Conservation (phyloP, 1,140 invertebrate genomes). For the Atta colombica region DNA sequence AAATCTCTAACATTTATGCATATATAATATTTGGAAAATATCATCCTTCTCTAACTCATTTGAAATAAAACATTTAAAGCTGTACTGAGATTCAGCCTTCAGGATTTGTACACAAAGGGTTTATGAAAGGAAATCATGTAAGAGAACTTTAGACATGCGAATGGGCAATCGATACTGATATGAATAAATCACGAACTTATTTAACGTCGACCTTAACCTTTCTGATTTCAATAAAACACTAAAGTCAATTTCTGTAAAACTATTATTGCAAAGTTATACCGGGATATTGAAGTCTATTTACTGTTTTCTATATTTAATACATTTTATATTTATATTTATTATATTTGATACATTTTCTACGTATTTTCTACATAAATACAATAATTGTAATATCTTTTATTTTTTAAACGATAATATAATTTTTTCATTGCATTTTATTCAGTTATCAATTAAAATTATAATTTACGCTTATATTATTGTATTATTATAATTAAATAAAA, state of each 20-base stretch:
- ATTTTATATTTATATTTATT: too few species aligned
- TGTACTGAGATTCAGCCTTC: conserved; percentile 49
- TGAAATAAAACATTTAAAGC: too few species aligned
- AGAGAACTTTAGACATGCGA: not conserved
- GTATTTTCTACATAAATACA: not conserved
- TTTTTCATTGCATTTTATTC: not conserved
- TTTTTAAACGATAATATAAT: not conserved
- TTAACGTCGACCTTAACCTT: conserved; percentile 46
- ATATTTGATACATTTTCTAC: not conserved
- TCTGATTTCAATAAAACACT: not conserved
- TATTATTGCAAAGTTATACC: not conserved
- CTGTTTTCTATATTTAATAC: not conserved
- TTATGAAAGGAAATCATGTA: not conserved
- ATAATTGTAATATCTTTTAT: not conserved
- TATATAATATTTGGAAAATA: conserved; percentile 72
- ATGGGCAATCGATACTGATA: conserved; percentile 53
- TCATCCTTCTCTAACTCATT: conserved; percentile 50
- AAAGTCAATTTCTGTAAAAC: not conserved
- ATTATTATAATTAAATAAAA: too few species aligned
- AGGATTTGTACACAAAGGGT: conserved; percentile 54
- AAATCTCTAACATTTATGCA: not conserved
- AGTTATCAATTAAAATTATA: not conserved
- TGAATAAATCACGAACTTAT: conserved; percentile 68
- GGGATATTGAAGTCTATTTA: not conserved
- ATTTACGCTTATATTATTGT: not conserved